Base-by-base conservation (phyloP, 2,797 vertebrate species). In the Glyptemys insculpta region DNA sequence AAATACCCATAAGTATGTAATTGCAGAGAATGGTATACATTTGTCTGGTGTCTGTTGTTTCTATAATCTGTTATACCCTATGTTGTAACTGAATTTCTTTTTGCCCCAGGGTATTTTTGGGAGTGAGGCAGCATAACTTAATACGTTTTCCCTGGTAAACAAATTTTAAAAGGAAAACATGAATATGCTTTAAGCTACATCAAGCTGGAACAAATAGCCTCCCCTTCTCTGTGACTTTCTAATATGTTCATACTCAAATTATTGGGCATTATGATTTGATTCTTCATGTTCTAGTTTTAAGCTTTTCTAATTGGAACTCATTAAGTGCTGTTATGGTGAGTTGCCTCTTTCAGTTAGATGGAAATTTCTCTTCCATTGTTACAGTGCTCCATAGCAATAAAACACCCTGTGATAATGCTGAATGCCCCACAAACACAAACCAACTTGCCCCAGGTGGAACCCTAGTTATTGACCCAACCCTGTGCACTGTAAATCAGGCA, bases 71-170 rank as follows among this genome's bases (percentile, higher is more conserved):
- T 85, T 86, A 83, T 80, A 82, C 93, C 84, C 93, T 86, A 86
- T 95, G 93, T 83, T 94, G 79, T 91, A 94, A 93, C 95, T 90
- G 84, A 85, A 86, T 95, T 94, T 95, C 31, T 90, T 68, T 54
- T 92, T 96, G 94, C 95, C 49, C 2, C 74, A 47, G 93, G 92
- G 93, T 94, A 53, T 96, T 90, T 97, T 97, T 94, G 93, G 85
- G 89, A 91, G 86, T 89, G 92, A 97, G 80, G 82, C 86, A 90
- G 74, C 21, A 31, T 57, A 86, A 93, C 12, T 94, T 96, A 95
- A 95, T 78, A 78, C 91, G 76, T 34, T 93, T 95, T 89, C 90
- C 57, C 90, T 34, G 68, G 83, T 96, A 97, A 97, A 97, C 93
- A 93, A 12, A 89, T 90, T 95, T 94, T 92, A 72, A 89, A 92